Base-by-base conservation (phyloP, 2,113 vertebrate species). In the Ploceus nigricollis region DNA sequence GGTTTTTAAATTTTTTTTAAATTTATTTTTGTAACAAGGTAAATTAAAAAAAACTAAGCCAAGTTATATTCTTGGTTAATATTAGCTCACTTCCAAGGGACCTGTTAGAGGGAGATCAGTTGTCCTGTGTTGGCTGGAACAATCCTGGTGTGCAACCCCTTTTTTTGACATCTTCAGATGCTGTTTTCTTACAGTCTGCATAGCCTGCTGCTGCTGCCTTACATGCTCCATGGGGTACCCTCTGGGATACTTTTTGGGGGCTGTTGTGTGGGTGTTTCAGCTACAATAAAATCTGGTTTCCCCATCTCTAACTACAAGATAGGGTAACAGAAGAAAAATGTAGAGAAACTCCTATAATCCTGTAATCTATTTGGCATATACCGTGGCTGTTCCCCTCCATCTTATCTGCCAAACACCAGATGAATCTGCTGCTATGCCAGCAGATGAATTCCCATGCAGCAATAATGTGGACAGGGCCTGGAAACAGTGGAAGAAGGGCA, bases 251-350 rank as follows among this genome's bases (percentile, higher is more conserved):
- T 50, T 85, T 90, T 48, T 21, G 4, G 7, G 14, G 17, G 16
- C 5, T 37, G 35, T 53, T 35, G 13, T 39, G 20, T 37, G 53
- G 5, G 9, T 73, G 22, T 65, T 57, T 54, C 72, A 25, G 12
- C n/a, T 23, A 14, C 51, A 40, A 5, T 57, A 28, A 57, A 64
- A 77, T 45, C 53, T 86, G 21, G 22, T 50, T 42, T 60, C 19
- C 21, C 17, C 1, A 0, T 47, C n/a, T 69, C n/a, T 66, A 69
- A n/a, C 6, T 24, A 22, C 2, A 6, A 45, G 57, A 22, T n/a
- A 54, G 10, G 8, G 14, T 30, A 80, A n/a, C 5, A 58, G 70
- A 82, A 51, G 23, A 51, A 90, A 87, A 53, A 35, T 5, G 0
- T 19, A 10, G 39, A 63, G 39, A 44, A 78, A 7, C 20, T 82